Percentiles rank a stretch among this genome's conserved stretches.
Conservation (phyloP, 2,113 vertebrate species). For the Cochlearius cochlearius region DNA sequence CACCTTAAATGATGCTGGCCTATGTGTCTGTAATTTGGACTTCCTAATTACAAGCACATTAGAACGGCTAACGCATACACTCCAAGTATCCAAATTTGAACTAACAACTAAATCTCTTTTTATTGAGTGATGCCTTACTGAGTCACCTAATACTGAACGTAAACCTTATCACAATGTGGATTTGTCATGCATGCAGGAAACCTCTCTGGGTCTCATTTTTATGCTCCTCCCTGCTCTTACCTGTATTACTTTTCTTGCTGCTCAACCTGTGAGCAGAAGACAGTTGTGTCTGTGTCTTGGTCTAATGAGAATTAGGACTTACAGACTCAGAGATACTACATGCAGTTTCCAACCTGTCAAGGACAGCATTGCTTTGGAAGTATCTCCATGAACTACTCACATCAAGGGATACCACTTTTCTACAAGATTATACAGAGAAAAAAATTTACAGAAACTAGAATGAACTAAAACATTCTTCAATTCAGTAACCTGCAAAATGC, state of each 20-base stretch:
- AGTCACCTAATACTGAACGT: neutral
- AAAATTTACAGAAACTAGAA: neutral
- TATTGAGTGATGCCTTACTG: neutral
- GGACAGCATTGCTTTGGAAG: neutral
- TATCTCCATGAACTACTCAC: neutral
- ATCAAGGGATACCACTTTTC: neutral
- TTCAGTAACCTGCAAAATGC: neutral
- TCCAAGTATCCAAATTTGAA: neutral
- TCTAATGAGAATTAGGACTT: neutral
- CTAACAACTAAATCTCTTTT: neutral
- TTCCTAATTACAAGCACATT: neutral
- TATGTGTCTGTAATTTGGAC: neutral
- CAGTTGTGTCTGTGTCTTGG: neutral
- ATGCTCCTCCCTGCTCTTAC: neutral
- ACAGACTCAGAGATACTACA: neutral
- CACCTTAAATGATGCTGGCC: neutral
- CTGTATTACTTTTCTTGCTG: neutral
- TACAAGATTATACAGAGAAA: neutral
- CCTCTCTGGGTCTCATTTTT: neutral
- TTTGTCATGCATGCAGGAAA: neutral
- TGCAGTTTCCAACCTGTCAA: neutral
- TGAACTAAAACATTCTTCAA: neutral
- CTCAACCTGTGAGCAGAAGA: neutral
- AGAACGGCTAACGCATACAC: neutral
- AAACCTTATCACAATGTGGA: fast-evolving